Percentiles rank a stretch among this genome's conserved stretches.
These are phyloP conservation scores for Dissostichus mawsoni DNA, from an alignment of 2,113 vertebrate species.

Conservation along the genomic window DNA sequence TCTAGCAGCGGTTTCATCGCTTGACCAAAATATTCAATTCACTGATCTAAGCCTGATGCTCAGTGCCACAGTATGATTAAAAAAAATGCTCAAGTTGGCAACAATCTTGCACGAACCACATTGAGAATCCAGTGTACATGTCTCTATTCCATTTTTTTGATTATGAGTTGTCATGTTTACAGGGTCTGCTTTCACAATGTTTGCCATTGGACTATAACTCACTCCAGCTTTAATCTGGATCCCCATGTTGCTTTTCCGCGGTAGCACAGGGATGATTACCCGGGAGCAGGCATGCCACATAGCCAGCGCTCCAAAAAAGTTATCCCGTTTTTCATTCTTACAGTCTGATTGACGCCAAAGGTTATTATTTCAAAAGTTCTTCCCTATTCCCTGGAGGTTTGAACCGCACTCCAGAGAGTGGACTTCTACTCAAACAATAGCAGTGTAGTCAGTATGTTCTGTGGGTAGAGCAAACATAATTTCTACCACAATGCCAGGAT, in stretches of 20 bases:
- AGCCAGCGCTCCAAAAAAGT: conserved; percentile 15
- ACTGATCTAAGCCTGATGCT: conserved; percentile 18
- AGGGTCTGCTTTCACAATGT: conserved; percentile 34
- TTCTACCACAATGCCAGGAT: conserved; percentile 79
- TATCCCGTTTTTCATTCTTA: conserved; percentile 39
- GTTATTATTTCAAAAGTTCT: conserved; percentile 56
- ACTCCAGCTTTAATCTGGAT: conserved; percentile 39
- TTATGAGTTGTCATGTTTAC: conserved; percentile 40
- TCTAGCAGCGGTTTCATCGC: conserved; percentile 12
- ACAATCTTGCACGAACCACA: not conserved
- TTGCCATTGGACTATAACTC: conserved; percentile 22
- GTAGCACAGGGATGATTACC: conserved; percentile 47
- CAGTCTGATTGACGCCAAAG: conserved; percentile 37
- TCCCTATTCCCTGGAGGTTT: conserved; percentile 41
- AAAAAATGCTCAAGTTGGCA: conserved; percentile 19
- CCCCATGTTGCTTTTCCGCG: conserved; percentile 47
- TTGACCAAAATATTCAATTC: conserved; percentile 27
- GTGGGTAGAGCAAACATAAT: conserved; percentile 70
- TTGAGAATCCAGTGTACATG: conserved; percentile 5
- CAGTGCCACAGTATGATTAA: not conserved
- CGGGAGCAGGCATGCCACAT: conserved; percentile 25
- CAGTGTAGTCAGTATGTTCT: conserved; percentile 55
- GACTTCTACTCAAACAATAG: conserved; percentile 68
- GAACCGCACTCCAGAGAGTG: conserved; percentile 45
- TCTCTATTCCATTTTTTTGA: conserved; percentile 4